Conservation (phyloP, 1,140 invertebrate species). For the Protaetia brevitarsis region DNA sequence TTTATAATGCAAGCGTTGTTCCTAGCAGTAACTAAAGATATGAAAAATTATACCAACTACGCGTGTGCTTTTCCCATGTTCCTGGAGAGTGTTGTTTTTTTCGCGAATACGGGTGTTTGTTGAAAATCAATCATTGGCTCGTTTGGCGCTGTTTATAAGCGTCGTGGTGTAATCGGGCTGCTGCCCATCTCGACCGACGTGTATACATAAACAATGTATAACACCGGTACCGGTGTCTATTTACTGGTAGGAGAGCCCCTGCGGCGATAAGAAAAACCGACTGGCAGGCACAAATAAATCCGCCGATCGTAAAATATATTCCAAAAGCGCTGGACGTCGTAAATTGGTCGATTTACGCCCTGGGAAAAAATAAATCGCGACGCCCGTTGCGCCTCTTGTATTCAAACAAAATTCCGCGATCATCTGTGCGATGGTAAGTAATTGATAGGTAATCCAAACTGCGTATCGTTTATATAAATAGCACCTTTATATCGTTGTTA, state of each 20-base stretch:
- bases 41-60: neutral
- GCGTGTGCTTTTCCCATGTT: neutral
- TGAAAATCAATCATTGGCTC: conserved; percentile 7
- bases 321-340: neutral
- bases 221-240: neutral
- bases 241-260: neutral
- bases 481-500: too few species aligned
- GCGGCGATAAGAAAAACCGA: neutral
- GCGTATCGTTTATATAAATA: neutral
- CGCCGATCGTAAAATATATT: conserved; percentile 17
- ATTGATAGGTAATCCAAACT: neutral
- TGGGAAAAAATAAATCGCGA: conserved; percentile 12
- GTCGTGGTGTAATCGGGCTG: neutral
- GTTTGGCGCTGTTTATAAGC: neutral
- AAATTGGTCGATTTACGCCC: neutral
- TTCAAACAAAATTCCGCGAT: conserved; percentile 8
- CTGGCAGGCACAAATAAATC: neutral
- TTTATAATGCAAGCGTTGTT: neutral
- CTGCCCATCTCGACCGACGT: neutral
- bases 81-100: conserved; percentile 3
- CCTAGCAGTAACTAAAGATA: too few species aligned
- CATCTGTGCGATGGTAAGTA: neutral
- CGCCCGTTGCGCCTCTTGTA: neutral
- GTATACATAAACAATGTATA: neutral
- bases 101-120: neutral